phyloP scores from a whole-genome alignment of 2,113 vertebrate genomes.

The Apodemus sylvaticus region DNA sequence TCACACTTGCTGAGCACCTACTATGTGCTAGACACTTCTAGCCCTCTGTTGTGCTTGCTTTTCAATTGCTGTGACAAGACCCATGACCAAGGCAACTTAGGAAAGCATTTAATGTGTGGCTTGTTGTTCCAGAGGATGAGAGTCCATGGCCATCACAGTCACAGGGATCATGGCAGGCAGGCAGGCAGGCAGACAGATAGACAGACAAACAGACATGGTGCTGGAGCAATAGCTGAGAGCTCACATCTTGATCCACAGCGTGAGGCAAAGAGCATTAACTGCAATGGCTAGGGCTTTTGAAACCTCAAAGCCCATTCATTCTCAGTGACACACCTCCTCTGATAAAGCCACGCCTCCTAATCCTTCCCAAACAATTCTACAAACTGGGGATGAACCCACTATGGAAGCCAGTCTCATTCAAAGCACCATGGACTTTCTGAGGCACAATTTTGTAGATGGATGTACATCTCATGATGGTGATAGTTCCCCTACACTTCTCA shows the following conservation, averaged over 20 bases:
- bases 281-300: background rate
- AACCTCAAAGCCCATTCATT: background rate
- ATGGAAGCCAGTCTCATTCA: background rate
- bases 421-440: background rate
- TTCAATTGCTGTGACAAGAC: background rate
- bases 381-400: background rate
- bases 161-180: background rate
- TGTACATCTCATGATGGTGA: fast-evolving
- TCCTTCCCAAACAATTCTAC: background rate
- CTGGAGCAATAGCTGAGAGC: background rate
- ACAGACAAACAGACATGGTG: background rate
- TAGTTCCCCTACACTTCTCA: background rate
- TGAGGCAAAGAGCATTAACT: background rate
- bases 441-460: background rate
- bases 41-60: background rate
- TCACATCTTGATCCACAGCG: background rate
- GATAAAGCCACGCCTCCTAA: background rate
- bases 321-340: background rate
- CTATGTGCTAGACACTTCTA: background rate
- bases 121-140: background rate
- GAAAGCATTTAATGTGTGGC: background rate
- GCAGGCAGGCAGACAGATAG: background rate
- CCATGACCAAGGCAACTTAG: background rate
- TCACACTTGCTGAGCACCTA: background rate
- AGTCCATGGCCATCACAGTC: background rate